Percentiles rank a stretch among this genome's conserved stretches.
These are phyloP conservation scores for Leistus spinibarbis DNA, from an alignment of 2,888 invertebrate genomes.

Conservation along the genomic window DNA sequence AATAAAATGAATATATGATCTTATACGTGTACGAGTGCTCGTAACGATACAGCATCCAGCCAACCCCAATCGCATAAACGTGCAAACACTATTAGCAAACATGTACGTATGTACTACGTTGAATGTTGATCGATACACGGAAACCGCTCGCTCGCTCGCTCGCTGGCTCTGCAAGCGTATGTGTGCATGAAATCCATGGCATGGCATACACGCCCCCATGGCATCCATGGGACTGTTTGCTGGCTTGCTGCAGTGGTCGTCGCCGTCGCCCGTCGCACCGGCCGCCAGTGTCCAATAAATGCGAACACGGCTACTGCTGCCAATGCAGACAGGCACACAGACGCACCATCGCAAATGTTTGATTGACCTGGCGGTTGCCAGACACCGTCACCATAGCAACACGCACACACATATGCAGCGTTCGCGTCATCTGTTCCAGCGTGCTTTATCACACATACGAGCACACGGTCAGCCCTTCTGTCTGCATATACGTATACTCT, in stretches of 20 bases:
- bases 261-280: neutral
- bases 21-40: conserved; percentile 1
- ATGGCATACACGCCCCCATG: neutral
- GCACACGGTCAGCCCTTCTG: neutral
- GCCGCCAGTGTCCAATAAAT: neutral
- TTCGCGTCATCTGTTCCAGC: conserved; percentile 6
- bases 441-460: neutral
- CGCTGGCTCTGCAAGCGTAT: neutral
- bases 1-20: conserved; percentile 19
- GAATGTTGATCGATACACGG: conserved; percentile 20
- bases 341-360: conserved; percentile 9
- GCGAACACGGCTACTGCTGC: neutral
- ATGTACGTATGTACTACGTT: neutral
- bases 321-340: neutral
- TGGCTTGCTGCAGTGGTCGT: neutral
- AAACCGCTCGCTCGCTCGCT: conserved; percentile 14
- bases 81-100: conserved; percentile 23
- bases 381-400: conserved; percentile 13
- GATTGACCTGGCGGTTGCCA: conserved; percentile 30
- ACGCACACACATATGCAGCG: neutral
- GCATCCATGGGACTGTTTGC: too few relatives aligned
- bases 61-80: conserved; percentile 9
- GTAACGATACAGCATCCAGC: neutral
- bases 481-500: neutral
- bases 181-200: neutral